A percentile compares a stretch with the other conserved stretches of the same genome.
Evolutionary conservation across 2,888 invertebrate species (phyloP).

Genomic region (Dryocosmus kuriphilus): DNA sequence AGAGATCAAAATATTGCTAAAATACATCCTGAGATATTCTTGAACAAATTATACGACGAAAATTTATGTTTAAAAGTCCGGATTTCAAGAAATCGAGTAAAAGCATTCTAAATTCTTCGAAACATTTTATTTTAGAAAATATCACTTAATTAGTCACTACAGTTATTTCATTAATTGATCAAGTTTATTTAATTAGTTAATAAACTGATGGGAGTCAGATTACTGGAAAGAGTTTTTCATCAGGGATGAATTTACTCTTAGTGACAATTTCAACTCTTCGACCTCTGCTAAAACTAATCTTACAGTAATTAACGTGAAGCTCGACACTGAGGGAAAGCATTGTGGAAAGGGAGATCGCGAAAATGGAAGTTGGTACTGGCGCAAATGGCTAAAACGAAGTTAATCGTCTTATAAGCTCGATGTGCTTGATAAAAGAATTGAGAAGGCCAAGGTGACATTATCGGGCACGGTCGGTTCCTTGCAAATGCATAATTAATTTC

Average conservation of each 20-base stretch:
- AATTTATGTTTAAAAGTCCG: neutral
- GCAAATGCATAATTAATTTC: constrained; percentile 68
- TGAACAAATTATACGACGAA: neutral
- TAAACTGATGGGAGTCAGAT: constrained; percentile 18
- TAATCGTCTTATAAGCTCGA: constrained; percentile 52
- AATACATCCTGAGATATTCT: neutral
- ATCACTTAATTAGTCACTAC: neutral
- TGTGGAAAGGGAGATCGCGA: constrained; percentile 50
- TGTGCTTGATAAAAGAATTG: constrained; percentile 49
- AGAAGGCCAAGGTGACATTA: constrained; percentile 54
- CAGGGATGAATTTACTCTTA: neutral
- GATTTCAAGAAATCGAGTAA: too few species aligned
- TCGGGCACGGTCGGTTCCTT: constrained; percentile 44
- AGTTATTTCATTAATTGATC: neutral
- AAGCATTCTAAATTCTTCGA: neutral
- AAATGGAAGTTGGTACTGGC: constrained; percentile 51
- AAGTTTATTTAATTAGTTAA: constrained; percentile 17
- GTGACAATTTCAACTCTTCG: constrained; percentile 10
- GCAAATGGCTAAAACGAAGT: constrained; percentile 55
- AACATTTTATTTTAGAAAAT: neutral
- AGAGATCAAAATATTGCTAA: neutral
- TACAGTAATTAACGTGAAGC: constrained; percentile 13
- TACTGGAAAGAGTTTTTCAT: constrained; percentile 10
- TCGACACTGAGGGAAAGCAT: constrained; percentile 36
- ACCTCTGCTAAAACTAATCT: constrained; percentile 29